These are phyloP conservation scores for Drosophila truncata DNA, from an alignment of 1,140 invertebrate genomes.

Conservation along the genomic window DNA sequence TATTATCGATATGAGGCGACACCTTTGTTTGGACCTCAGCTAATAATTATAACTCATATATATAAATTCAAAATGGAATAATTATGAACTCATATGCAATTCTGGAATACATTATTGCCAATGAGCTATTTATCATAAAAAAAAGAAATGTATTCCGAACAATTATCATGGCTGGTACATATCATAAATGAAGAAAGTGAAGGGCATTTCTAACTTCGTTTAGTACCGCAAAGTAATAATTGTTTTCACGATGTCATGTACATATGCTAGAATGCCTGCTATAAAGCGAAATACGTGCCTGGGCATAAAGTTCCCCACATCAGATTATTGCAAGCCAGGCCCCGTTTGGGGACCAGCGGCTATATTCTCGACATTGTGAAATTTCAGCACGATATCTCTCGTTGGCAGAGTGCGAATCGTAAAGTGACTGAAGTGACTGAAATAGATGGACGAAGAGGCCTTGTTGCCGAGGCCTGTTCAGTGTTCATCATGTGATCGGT, in stretches of 20 bases:
- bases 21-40: too few species aligned
- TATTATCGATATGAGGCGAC: neutral
- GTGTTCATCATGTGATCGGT: slow-evolving; percentile 36
- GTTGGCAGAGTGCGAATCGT: slow-evolving; percentile 57
- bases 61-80: too few species aligned
- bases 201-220: slow-evolving; percentile 13
- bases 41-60: neutral
- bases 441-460: slow-evolving; percentile 9
- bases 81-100: neutral
- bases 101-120: too few species aligned
- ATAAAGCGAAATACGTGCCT: slow-evolving; percentile 52
- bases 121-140: too few species aligned
- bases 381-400: slow-evolving; percentile 79
- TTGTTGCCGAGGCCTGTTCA: slow-evolving; percentile 31
- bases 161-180: neutral
- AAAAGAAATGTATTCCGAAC: neutral
- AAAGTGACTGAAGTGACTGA: slow-evolving; percentile 37
- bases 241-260: slow-evolving; percentile 13
- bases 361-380: slow-evolving; percentile 73
- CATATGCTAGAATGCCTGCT: slow-evolving; percentile 9
- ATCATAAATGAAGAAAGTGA: neutral
- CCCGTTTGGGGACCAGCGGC: slow-evolving; percentile 26
- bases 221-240: slow-evolving; percentile 15
- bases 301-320: slow-evolving; percentile 37
- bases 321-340: slow-evolving; percentile 42